A percentile compares a stretch with the other conserved stretches of the same genome.
Evolutionary conservation across 2,113 vertebrate genomes (phyloP).

Genomic region (Megaleporinus macrocephalus): DNA sequence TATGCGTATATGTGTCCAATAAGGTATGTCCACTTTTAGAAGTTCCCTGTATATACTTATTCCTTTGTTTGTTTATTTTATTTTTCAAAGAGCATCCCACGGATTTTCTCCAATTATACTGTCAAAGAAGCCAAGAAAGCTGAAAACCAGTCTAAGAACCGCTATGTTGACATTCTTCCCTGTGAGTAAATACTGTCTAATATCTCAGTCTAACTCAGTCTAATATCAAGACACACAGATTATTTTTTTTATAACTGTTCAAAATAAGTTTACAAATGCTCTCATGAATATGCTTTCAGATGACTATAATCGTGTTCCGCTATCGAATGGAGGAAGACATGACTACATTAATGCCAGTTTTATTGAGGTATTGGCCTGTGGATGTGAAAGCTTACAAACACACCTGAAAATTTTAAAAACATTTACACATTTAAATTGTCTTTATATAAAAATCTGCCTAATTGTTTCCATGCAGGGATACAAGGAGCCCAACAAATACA

Average conservation of each 20-base stretch:
- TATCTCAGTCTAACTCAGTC: no score
- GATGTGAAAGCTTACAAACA: background rate
- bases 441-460: background rate
- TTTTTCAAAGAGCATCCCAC: conserved; percentile 89
- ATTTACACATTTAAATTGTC: background rate
- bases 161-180: conserved; percentile 95
- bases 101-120: conserved; percentile 86
- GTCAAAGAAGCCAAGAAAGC: conserved; percentile 90
- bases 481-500: conserved; percentile 95
- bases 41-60: no score
- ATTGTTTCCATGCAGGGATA: conserved; percentile 82
- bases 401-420: no score
- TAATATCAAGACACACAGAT: no score
- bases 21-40: no score
- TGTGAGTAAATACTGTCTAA: conserved; percentile 84
- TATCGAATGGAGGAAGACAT: conserved; percentile 81
- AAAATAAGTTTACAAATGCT: background rate
- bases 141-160: conserved; percentile 90
- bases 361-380: conserved; percentile 83
- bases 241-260: no score
- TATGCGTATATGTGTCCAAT: no score
- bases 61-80: conserved; percentile 13
- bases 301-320: conserved; percentile 91
- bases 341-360: conserved; percentile 98
- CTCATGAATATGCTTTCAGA: conserved; percentile 72